Evolutionary conservation across 1,140 invertebrate genomes (phyloP).

Genomic region (Antheraea mylitta): DNA sequence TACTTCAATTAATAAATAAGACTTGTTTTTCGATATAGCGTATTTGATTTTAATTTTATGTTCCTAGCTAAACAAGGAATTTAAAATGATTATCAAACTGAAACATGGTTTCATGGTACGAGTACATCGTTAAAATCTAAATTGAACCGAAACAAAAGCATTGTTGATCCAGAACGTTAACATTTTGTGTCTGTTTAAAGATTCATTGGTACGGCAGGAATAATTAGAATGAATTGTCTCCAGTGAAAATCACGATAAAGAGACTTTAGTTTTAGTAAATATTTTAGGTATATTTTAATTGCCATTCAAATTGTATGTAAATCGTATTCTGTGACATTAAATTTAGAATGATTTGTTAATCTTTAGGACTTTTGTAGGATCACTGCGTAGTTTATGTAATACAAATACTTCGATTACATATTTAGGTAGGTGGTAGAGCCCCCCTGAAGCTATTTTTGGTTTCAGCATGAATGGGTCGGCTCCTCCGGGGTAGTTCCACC

Average conservation of each 20-base stretch:
- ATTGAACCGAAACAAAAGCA: slow-evolving; percentile 33
- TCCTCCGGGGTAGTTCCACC: no score
- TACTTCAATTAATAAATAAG: no score
- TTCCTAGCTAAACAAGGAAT: background rate
- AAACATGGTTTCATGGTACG: background rate
- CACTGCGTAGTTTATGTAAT: no score
- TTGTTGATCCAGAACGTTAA: slow-evolving; percentile 41
- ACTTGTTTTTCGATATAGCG: no score
- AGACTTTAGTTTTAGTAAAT: slow-evolving; percentile 12
- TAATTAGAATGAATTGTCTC: slow-evolving; percentile 37
- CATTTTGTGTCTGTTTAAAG: slow-evolving; percentile 38
- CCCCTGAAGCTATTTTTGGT: no score
- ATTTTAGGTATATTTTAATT: background rate
- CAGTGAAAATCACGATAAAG: slow-evolving; percentile 49
- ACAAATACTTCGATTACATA: no score
- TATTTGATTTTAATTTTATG: background rate
- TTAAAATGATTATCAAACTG: background rate
- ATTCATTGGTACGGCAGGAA: slow-evolving; percentile 40
- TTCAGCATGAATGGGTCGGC: no score
- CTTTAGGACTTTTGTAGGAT: background rate
- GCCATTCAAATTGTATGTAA: background rate
- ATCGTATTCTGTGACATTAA: background rate
- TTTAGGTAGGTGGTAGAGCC: no score
- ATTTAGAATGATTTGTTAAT: background rate
- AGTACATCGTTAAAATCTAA: slow-evolving; percentile 30